A percentile compares a stretch with the other conserved stretches of the same genome.
These are phyloP conservation scores for Aphelocoma californica DNA, from an alignment of 2,797 vertebrate species.

Conservation along the genomic window DNA sequence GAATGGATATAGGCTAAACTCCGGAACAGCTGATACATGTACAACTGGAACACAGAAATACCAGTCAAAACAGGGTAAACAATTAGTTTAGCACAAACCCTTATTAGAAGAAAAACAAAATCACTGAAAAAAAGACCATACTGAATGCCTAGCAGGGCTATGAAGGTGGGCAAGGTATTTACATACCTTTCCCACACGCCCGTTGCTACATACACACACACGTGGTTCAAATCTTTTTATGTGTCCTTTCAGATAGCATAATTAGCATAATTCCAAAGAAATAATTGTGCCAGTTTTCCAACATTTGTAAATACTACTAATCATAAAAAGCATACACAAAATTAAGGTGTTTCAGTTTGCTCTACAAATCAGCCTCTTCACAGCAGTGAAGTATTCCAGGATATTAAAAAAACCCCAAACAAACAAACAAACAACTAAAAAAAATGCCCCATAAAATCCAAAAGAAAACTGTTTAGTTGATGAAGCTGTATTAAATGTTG, in stretches of 20 bases:
- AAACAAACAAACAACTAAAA: not conserved
- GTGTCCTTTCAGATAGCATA: not conserved
- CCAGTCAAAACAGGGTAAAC: not conserved
- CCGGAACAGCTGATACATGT: slow-evolving; percentile 99
- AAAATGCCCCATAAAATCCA: not conserved
- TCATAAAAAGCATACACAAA: not conserved
- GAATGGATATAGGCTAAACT: slow-evolving; percentile 99
- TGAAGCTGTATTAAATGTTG: not conserved
- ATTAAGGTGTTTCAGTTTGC: not conserved
- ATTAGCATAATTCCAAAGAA: not conserved
- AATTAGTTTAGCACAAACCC: not conserved
- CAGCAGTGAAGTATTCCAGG: not conserved
- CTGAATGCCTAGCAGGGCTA: not conserved
- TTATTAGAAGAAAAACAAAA: not conserved
- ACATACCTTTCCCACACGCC: rapidly evolving
- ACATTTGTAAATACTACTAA: not conserved
- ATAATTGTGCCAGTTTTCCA: not conserved
- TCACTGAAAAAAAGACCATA: not conserved
- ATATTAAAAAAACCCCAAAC: not conserved
- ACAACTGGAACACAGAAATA: slow-evolving; percentile 83
- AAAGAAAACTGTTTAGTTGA: not conserved
- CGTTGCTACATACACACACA: not conserved
- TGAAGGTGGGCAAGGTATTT: not conserved
- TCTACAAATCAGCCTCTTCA: not conserved
- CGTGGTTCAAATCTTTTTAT: not conserved